Base-by-base conservation (phyloP, 2,113 vertebrate genomes). In the Tenebrosternarchus preto region DNA sequence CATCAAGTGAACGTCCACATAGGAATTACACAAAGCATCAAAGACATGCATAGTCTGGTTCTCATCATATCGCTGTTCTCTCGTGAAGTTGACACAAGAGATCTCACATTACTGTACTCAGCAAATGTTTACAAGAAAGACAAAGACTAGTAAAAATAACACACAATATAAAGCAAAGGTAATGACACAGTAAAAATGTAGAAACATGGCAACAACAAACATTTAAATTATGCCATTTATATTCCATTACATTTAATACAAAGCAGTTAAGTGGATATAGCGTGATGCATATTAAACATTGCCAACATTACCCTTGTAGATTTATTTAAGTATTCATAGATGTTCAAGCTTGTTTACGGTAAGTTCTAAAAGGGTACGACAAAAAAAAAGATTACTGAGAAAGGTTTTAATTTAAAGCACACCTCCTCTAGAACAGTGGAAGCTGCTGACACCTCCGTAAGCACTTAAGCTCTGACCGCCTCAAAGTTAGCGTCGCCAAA, bases 1-100 rank as follows among this genome's bases (percentile, higher is more conserved):
- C 92, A 91, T 88, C 81, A 91, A 92, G 89, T 77, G 81, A 91
- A 92, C 79, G 80, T 88, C 86, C 90, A 88, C 90, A 82, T 92
- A 36, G 88, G 92, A 94, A 92, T 86, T 94, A 93, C 93, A 95
- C 91, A 94, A 94, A 94, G 92, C 91, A 88, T 93, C 88, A 83
- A 92, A 93, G 91, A 95, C 95, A 95, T 95, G 95, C 93, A 92
- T 92, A 89, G 91, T 92, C 91, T 87, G 90, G 88, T 88, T 88
- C 89, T 93, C 90, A 86, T 83, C 85, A 86, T 82, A 87, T 86
- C 84, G 81, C 85, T 76, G 77, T 80, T 73, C 88, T 89, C 84
- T 84, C 85, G 71, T 82, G 88, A 86, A 88, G 82, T 87, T 86
- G 87, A 91, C 90, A 89, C 84, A 86, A 87, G 85, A 88, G 88